Evolutionary conservation across 2,113 vertebrate species (phyloP).

Genomic region (Psilopogon haemacephalus): DNA sequence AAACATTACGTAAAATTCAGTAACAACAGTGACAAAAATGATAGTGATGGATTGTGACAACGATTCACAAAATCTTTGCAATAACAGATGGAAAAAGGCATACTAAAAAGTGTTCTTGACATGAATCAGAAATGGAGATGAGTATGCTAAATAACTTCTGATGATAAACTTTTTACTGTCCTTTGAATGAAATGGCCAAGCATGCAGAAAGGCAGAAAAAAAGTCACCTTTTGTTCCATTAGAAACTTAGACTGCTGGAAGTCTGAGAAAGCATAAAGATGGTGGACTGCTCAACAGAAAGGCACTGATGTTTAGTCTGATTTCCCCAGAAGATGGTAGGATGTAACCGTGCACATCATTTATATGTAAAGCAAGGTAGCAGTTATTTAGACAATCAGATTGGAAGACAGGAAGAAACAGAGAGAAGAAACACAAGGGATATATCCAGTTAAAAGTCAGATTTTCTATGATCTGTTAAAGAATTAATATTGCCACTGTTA

Average conservation of each 20-base stretch:
- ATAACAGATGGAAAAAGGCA: not conserved
- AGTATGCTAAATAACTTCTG: constrained; percentile 27
- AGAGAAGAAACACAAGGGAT: constrained; percentile 76
- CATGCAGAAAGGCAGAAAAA: constrained; percentile 81
- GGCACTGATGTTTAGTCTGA: constrained; percentile 91
- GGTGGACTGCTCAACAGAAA: constrained; percentile 96
- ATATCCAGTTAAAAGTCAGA: constrained; percentile 73
- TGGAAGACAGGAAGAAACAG: constrained; percentile 60
- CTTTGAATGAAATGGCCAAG: constrained; percentile 58
- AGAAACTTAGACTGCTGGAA: constrained; percentile 98
- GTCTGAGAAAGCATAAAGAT: constrained; percentile 99
- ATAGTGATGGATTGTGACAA: not conserved
- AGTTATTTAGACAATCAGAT: constrained; percentile 74
- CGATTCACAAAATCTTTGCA: not conserved
- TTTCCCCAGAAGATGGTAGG: constrained; percentile 75
- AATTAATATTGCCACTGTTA: not conserved
- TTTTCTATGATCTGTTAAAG: constrained; percentile 26
- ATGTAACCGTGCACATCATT: constrained; percentile 71
- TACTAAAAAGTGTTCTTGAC: not conserved
- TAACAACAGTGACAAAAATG: not conserved
- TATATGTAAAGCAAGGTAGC: constrained; percentile 75
- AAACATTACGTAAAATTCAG: not conserved
- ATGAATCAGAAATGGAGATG: not conserved
- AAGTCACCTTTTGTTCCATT: constrained; percentile 92
- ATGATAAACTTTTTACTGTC: constrained; percentile 28